Percentiles rank a stretch among this genome's conserved stretches.
Evolutionary conservation across 2,797 vertebrate species (phyloP).

Genomic region (Dendrocincla fuliginosa): DNA sequence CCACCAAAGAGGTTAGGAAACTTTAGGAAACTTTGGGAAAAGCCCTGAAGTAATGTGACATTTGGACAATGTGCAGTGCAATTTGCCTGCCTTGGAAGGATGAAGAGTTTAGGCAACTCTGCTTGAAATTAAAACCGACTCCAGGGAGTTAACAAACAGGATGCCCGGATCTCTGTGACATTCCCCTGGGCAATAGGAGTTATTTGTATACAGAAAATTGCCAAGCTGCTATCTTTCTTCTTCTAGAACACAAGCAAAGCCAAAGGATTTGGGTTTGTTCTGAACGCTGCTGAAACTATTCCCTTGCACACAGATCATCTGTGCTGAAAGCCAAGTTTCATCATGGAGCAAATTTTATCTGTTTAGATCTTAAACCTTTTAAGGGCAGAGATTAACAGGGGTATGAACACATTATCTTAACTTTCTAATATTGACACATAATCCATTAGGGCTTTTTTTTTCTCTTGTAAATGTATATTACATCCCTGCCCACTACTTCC

Average conservation of each 20-base stretch:
- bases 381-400: slow-evolving; percentile 18
- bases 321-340: slow-evolving; percentile 1
- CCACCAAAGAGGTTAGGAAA: not conserved
- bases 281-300: slow-evolving; percentile 2
- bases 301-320: not conserved
- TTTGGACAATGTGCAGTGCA: not conserved
- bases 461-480: not conserved
- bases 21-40: not conserved
- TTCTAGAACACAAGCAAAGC: fast-evolving
- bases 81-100: slow-evolving; percentile 31
- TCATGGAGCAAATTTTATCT: slow-evolving; percentile 26
- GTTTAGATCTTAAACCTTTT: slow-evolving; percentile 45
- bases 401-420: not conserved
- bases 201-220: slow-evolving; percentile 36
- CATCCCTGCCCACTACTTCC: not conserved
- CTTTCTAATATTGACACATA: not conserved
- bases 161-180: not conserved
- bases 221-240: slow-evolving; percentile 35
- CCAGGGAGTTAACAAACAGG: not conserved
- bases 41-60: slow-evolving; percentile 16
- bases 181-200: slow-evolving; percentile 23
- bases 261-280: slow-evolving; percentile 11
- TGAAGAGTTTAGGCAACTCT: not conserved
- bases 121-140: slow-evolving; percentile 29
- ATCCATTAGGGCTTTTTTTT: not conserved